Base-by-base conservation (phyloP, 2,888 invertebrate species). In the Lissonota sp. region DNA sequence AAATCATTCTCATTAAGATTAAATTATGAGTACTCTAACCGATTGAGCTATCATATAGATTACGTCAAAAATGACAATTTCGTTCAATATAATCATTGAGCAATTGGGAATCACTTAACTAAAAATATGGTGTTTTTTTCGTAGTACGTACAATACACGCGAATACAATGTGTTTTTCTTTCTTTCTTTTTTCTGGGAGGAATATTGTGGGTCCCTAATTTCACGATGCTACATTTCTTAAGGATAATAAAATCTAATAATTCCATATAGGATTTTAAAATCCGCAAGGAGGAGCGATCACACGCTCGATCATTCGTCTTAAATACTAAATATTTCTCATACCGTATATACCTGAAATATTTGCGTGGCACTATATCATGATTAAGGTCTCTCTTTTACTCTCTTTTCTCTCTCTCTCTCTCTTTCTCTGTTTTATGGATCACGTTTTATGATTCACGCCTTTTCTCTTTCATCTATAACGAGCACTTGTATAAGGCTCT, bases 201-300 rank as follows among this genome's bases (percentile, higher is more conserved):
- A 83, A 85, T 87, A 78, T 83, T 84, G 84, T 84, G 75, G 77
- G 79, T 84, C 84, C 84, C 85, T 85, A 87, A 69, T 83, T 84
- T 85, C 84, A 87, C 80, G 81, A 84, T 69, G 44, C 81, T 88
- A 88, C 80, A 74, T 64, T 67, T 77, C 51, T 83, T 83, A 80
- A 80, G 55, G 71, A 84, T 58, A 84, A 84, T 85, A 75, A 85
- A 83, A 83, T 78, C 77, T 80, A 85, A 86, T 85, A 85, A 84
- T 84, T 83, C 83, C 79, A 80, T 72, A 72, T 74, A 66, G 83
- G 84, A 83, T 58, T 62, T 76, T 66, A 83, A 64, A 86, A 83
- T 79, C 84, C 82, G 62, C 79, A 66, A 57, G 79, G 73, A 79
- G 26, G 1, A 73, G 79, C 72, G 77, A 76, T 73, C 66, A 57